phyloP scores from a whole-genome alignment of 2,888 invertebrate genomes.

The Apocheima hispidaria region DNA sequence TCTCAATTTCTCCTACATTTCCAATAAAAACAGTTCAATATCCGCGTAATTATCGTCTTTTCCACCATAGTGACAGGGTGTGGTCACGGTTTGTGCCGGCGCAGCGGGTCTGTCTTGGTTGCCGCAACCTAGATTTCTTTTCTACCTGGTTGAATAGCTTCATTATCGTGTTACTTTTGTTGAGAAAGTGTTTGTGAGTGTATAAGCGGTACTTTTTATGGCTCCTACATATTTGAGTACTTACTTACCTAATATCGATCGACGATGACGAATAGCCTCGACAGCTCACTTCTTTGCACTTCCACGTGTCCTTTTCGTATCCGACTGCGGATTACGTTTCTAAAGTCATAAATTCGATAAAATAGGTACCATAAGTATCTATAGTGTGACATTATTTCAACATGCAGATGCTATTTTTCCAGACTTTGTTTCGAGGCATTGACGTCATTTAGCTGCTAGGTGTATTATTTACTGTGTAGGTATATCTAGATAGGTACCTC shows the following conservation, averaged over 20 bases:
- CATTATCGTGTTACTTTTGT: slow-evolving; percentile 13
- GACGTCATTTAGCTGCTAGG: slow-evolving; percentile 10
- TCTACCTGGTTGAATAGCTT: slow-evolving; percentile 28
- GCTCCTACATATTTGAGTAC: neutral
- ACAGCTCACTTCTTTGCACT: neutral
- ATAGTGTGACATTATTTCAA: neutral
- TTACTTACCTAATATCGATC: slow-evolving; percentile 14
- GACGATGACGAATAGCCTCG: slow-evolving; percentile 1
- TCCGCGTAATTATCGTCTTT: slow-evolving; percentile 32
- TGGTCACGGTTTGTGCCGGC: slow-evolving; percentile 48
- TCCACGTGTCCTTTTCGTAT: slow-evolving; percentile 30
- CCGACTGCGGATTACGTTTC: neutral
- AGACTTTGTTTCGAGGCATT: slow-evolving; percentile 4
- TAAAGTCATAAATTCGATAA: neutral
- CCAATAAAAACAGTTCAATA: slow-evolving; percentile 28
- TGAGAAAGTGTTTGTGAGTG: slow-evolving; percentile 9
- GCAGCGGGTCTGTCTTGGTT: slow-evolving; percentile 31
- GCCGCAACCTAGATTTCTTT: slow-evolving; percentile 37
- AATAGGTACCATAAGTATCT: no score
- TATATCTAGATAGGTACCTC: neutral
- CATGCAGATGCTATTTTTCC: neutral
- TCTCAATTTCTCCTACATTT: slow-evolving; percentile 20
- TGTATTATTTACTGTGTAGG: neutral
- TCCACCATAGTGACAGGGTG: slow-evolving; percentile 50
- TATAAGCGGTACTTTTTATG: neutral